phyloP scores from a whole-genome alignment of 92 coral and sea anemone species.

The Micromussa lordhowensis region DNA sequence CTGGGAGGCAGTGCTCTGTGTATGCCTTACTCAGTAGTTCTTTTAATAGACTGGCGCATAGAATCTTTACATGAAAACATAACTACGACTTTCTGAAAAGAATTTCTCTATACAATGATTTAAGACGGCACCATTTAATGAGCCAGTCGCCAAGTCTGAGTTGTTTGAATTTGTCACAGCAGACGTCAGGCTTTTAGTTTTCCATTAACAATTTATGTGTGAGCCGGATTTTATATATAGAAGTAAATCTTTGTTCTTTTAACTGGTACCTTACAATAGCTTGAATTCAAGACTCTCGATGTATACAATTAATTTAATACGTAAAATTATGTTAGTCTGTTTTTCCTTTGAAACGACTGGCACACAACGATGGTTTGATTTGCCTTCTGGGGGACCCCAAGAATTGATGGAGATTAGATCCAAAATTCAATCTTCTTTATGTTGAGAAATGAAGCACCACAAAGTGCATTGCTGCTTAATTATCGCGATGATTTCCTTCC shows the following conservation, averaged over 20 bases:
- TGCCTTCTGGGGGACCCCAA: slow-evolving; percentile 3
- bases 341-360: neutral
- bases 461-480: neutral
- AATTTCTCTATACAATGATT: neutral
- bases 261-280: neutral
- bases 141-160: neutral
- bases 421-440: slow-evolving; percentile 24
- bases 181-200: neutral
- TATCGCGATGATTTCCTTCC: neutral
- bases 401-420: neutral
- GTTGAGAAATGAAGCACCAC: neutral
- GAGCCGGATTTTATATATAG: neutral
- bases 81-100: neutral
- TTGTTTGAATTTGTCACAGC: neutral
- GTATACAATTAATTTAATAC: neutral
- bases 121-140: neutral
- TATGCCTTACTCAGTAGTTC: neutral
- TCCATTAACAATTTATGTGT: neutral
- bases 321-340: neutral
- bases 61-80: neutral
- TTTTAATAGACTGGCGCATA: neutral
- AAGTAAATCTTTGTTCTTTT: neutral
- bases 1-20: neutral
- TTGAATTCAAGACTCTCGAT: neutral
- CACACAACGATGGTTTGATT: neutral